These are phyloP conservation scores for Mallotus villosus DNA, from an alignment of 2,797 vertebrate species.

Conservation along the genomic window DNA sequence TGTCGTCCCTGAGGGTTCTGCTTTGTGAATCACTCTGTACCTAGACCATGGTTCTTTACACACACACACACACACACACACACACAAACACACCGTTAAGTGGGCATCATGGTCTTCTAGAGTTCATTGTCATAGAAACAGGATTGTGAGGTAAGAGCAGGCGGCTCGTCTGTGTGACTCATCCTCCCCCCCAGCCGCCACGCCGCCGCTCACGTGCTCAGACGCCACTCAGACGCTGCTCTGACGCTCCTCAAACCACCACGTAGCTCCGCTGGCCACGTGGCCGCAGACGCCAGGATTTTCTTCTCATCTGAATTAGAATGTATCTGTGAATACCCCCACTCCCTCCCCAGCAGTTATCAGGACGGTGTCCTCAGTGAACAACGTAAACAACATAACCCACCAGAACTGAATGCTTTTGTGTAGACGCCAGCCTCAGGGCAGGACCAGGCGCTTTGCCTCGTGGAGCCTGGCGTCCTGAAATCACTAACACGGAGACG, in stretches of 20 bases:
- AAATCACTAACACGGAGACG: conserved; percentile 45
- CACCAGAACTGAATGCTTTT: conserved; percentile 3
- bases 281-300: too few species aligned
- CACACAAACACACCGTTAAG: conserved; percentile 21
- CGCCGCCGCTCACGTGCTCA: conserved; percentile 23
- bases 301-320: conserved; percentile 29
- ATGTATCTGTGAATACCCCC: conserved; percentile 20
- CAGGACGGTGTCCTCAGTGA: conserved; percentile 7
- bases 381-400: conserved; percentile 3
- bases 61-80: conserved; percentile 22
- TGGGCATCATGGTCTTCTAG: conserved; percentile 23
- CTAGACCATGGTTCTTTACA: conserved; percentile 11
- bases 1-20: conserved; percentile 55
- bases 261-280: conserved; percentile 17
- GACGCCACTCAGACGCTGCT: too few species aligned
- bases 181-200: neutral
- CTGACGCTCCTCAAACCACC: neutral
- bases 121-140: conserved; percentile 51
- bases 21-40: conserved; percentile 52
- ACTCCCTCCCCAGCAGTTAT: neutral
- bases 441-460: neutral
- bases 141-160: conserved; percentile 27
- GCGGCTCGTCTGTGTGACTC: neutral
- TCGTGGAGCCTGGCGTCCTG: neutral
- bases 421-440: conserved; percentile 15